Percentiles rank a stretch among this genome's conserved stretches.
These are phyloP conservation scores for Scaptomyza graminum DNA, from an alignment of 1,140 invertebrate genomes.

Conservation along the genomic window DNA sequence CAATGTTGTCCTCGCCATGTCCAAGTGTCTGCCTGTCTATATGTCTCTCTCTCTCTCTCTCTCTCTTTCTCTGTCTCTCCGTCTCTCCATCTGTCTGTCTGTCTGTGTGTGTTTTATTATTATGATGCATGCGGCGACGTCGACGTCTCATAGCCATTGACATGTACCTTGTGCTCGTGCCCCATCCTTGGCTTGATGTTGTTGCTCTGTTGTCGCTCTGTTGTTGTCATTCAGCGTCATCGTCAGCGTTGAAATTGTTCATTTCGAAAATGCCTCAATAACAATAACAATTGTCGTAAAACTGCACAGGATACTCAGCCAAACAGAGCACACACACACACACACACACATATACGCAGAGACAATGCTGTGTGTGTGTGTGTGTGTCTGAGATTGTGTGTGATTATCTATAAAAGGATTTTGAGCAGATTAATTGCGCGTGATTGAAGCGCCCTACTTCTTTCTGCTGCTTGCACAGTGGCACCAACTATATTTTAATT, in stretches of 20 bases:
- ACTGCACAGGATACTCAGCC: conserved; percentile 71
- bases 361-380: conserved; percentile 14
- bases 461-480: conserved; percentile 48
- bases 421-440: conserved; percentile 81
- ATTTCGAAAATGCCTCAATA: conserved; percentile 83
- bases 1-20: conserved; percentile 58
- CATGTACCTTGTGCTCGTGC: conserved; percentile 64
- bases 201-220: conserved; percentile 21
- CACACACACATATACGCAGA: background rate
- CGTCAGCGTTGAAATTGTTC: conserved; percentile 79
- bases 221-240: conserved; percentile 76
- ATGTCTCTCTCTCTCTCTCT: conserved; percentile 29
- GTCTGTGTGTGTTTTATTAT: conserved; percentile 78
- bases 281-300: conserved; percentile 83
- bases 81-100: conserved; percentile 20
- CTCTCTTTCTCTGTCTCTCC: background rate
- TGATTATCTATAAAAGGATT: conserved; percentile 81
- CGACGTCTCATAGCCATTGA: conserved; percentile 66
- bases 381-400: conserved; percentile 63
- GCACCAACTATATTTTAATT: conserved; percentile 15
- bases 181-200: conserved; percentile 24
- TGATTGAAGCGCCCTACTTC: conserved; percentile 72
- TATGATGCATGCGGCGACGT: conserved; percentile 74
- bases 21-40: conserved; percentile 49
- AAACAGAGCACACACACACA: conserved; percentile 14